Evolutionary conservation across 2,888 invertebrate genomes (phyloP).

Genomic region (Laothoe populi): DNA sequence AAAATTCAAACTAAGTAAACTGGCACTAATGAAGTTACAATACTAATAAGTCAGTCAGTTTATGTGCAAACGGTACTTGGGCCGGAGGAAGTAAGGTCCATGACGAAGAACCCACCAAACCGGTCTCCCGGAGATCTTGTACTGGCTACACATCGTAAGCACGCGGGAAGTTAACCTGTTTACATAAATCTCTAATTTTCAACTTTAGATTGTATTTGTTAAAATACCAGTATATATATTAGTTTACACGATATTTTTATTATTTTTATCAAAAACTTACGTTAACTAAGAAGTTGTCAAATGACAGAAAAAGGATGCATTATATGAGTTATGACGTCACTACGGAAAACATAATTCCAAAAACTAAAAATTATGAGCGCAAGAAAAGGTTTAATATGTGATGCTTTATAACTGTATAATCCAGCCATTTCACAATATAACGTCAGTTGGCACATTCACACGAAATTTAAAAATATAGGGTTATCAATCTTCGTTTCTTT

Average conservation of each 20-base stretch:
- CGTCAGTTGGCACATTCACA: slow-evolving; percentile 9
- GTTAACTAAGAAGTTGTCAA: too few relatives aligned
- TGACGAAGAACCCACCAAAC: neutral
- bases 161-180: neutral
- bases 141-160: neutral
- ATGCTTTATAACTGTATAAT: neutral
- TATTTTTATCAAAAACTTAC: too few relatives aligned
- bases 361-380: neutral
- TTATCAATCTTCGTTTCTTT: neutral
- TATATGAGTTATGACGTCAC: neutral
- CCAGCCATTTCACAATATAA: slow-evolving; percentile 11
- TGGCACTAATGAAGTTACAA: too few relatives aligned
- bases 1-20: too few relatives aligned
- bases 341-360: neutral
- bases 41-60: neutral
- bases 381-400: neutral
- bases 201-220: too few relatives aligned
- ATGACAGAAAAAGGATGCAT: too few relatives aligned
- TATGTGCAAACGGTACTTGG: neutral
- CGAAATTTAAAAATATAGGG: neutral
- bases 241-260: too few relatives aligned
- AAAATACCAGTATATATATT: too few relatives aligned
- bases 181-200: too few relatives aligned
- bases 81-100: neutral
- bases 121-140: neutral